Evolutionary conservation across 2,888 invertebrate genomes (phyloP).

Genomic region (Halocaridina rubra): DNA sequence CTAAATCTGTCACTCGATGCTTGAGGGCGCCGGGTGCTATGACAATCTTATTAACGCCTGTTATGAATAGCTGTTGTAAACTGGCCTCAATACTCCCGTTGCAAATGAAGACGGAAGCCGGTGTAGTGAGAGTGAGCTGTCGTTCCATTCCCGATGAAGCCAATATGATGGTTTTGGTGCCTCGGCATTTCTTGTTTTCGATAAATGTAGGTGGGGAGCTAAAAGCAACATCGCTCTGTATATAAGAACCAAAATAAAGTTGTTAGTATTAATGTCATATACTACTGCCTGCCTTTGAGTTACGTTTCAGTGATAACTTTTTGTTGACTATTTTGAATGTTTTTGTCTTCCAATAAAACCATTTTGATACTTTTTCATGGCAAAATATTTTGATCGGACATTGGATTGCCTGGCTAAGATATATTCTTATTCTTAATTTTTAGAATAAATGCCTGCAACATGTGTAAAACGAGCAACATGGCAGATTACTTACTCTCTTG

Average conservation of each 20-base stretch:
- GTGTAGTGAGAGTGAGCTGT: not conserved
- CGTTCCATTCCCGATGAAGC: not conserved
- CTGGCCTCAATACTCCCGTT: not conserved
- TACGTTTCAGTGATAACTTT: too few relatives aligned
- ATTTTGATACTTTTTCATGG: too few relatives aligned
- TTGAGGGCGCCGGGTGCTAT: constrained; percentile 11
- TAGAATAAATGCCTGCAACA: too few relatives aligned
- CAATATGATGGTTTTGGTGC: not conserved
- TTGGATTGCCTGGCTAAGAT: too few relatives aligned
- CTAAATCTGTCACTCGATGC: not conserved
- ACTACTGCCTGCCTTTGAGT: too few relatives aligned
- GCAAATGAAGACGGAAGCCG: constrained; percentile 4
- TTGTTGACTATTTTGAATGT: too few relatives aligned
- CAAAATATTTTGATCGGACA: too few relatives aligned
- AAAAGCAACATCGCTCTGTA: not conserved
- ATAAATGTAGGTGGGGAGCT: not conserved
- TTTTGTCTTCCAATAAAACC: too few relatives aligned
- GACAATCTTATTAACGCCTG: constrained; percentile 1
- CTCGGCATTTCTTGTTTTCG: not conserved
- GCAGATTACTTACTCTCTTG: not conserved
- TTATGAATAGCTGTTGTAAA: constrained; percentile 3
- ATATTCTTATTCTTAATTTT: too few relatives aligned
- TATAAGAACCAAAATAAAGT: not conserved
- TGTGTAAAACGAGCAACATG: too few relatives aligned
- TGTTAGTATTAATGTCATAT: too few relatives aligned